These are phyloP conservation scores for Merops nubicus DNA, from an alignment of 2,113 vertebrate species.

Conservation along the genomic window DNA sequence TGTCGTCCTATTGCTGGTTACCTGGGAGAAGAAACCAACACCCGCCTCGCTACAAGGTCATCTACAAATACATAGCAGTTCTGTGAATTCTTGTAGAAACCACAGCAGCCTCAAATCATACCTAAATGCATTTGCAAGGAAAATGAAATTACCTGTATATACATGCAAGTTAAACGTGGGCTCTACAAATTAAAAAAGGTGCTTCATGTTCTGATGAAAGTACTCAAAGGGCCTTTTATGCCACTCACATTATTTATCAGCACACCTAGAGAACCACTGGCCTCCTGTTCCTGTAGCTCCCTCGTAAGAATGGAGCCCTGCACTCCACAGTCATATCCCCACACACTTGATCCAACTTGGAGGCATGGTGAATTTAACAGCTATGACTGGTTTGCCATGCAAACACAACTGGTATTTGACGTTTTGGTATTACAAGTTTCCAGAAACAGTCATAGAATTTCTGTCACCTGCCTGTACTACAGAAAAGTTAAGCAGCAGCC, in stretches of 20 bases:
- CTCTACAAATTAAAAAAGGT: not conserved
- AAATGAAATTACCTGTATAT: not conserved
- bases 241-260: not conserved
- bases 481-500: not conserved
- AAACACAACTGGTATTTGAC: not conserved
- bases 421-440: not conserved
- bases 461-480: not conserved
- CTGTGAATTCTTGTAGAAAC: not conserved
- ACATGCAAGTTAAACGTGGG: not conserved
- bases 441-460: accelerated
- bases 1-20: too few relatives aligned
- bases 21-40: too few relatives aligned
- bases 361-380: not conserved
- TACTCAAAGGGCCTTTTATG: not conserved
- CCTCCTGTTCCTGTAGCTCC: not conserved
- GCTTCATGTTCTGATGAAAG: not conserved
- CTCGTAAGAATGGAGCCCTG: not conserved
- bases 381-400: not conserved
- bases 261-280: not conserved
- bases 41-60: too few relatives aligned
- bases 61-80: not conserved
- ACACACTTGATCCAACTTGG: not conserved
- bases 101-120: not conserved
- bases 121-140: not conserved
- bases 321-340: accelerated